A percentile compares a stretch with the other conserved stretches of the same genome.
Evolutionary conservation across 1,140 invertebrate species (phyloP).

Genomic region (Adoxophyes honmai): DNA sequence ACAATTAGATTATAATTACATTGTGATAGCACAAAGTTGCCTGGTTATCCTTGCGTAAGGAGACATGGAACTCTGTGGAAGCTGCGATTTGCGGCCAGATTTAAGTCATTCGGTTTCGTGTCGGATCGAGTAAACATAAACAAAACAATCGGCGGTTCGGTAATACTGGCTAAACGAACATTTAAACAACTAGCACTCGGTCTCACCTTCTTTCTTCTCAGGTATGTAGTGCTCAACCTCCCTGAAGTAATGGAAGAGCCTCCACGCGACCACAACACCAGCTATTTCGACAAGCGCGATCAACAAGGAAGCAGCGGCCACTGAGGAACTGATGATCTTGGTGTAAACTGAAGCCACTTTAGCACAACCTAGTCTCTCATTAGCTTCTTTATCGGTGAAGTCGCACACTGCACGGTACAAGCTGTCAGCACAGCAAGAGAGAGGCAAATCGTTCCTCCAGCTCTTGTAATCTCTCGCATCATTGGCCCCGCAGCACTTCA

Average conservation of each 20-base stretch:
- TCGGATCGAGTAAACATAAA: conserved; percentile 23
- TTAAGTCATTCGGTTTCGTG: conserved; percentile 20
- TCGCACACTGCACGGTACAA: conserved; percentile 63
- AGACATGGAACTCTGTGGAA: conserved; percentile 17
- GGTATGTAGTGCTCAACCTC: conserved; percentile 68
- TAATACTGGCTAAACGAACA: conserved; percentile 32
- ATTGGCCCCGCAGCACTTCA: conserved; percentile 66
- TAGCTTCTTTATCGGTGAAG: conserved; percentile 70
- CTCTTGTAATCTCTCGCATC: conserved; percentile 67
- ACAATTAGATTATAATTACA: conserved; percentile 10
- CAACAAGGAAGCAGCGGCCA: conserved; percentile 59
- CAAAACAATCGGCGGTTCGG: conserved; percentile 22
- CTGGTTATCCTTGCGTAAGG: conserved; percentile 17
- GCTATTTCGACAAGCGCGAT: conserved; percentile 58
- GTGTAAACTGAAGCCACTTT: conserved; percentile 69
- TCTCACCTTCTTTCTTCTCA: conserved; percentile 67
- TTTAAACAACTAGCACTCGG: conserved; percentile 52
- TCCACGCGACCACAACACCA: conserved; percentile 61
- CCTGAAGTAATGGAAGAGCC: conserved; percentile 52
- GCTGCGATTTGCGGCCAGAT: conserved; percentile 2
- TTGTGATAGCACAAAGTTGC: conserved; percentile 16
- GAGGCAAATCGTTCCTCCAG: conserved; percentile 64
- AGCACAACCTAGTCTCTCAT: conserved; percentile 66
- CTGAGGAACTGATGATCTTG: conserved; percentile 65
- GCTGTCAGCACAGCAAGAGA: conserved; percentile 62